Evolutionary conservation across 2,888 invertebrate species (phyloP).

Genomic region (Neoaliturus tenellus): DNA sequence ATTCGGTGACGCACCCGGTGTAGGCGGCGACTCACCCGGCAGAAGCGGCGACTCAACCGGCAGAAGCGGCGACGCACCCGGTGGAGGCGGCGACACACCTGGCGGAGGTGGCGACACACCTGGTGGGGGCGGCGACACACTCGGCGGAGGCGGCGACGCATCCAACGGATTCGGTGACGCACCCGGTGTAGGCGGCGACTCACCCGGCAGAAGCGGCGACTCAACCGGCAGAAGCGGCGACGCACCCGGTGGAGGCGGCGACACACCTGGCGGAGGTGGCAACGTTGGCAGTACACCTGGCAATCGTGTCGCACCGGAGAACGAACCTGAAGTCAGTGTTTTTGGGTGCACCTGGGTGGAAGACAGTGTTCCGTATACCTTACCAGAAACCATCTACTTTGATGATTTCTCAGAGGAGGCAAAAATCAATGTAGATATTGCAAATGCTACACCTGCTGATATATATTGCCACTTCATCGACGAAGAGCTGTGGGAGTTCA

Average conservation of each 20-base stretch:
- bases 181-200: no score
- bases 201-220: not conserved
- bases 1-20: no score
- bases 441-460: conserved; percentile 7
- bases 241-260: no score
- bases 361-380: conserved; percentile 10
- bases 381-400: not conserved
- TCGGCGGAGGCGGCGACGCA: not conserved
- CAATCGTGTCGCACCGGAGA: not conserved
- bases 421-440: conserved; percentile 7
- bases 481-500: conserved; percentile 10
- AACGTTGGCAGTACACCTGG: not conserved
- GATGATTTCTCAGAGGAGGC: not conserved
- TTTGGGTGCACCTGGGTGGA: conserved; percentile 11
- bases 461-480: conserved; percentile 5
- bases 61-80: no score
- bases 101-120: not conserved
- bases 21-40: no score
- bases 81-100: not conserved
- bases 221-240: not conserved
- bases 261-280: not conserved
- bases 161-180: not conserved
- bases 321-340: not conserved
- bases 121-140: not conserved
- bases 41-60: no score